Base-by-base conservation (phyloP, 1,140 invertebrate genomes). In the Tribolium castaneum region DNA sequence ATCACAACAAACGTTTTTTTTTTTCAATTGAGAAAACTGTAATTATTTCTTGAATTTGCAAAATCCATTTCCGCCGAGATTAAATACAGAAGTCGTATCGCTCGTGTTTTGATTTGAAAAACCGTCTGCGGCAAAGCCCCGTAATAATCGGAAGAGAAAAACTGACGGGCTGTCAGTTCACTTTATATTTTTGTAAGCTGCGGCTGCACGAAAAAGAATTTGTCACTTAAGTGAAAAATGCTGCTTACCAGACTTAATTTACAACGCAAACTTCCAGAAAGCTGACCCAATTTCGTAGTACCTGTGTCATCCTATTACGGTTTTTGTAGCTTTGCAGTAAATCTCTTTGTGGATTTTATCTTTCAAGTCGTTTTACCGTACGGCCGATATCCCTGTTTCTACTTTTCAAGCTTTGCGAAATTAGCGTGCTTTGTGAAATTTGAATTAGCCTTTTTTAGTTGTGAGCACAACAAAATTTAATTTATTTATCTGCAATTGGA, bases 341-440 rank as follows among this genome's bases (percentile, higher is more conserved):
- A 72, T 72, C 45, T 72, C 70, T 72, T 72, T 72, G 70, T 72
- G 70, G 70, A 72, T 72, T 72, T 72, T 72, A 72, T 72, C 70
- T 72, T 72, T 52, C 50, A 72, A 50, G 70, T 52, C 45, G 45
- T 72, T 72, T 72, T 72, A 72, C 3, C 16, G 50, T 35, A 39
- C 13, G 9, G 6, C 9, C 34, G 66, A 70, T 72, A 72, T 72
- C 50, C 70, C 14, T 72, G 50, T 72, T 72, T 72, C 70, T 19
- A 52, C 70, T 72, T 72, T 72, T 72, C 39, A 52, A 72, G 50
- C 70, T 72, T 72, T 50, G 22, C 34, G 10, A 72, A 72, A 72
- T 72, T 72, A 72, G 19, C 70, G 16, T 50, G 35, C 22, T 50
- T 72, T 45, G 70, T n/a, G 70, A 72, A 19, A 35, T 66, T 34